phyloP scores from a whole-genome alignment of 2,113 vertebrate species.

The Corynorhinus townsendii region DNA sequence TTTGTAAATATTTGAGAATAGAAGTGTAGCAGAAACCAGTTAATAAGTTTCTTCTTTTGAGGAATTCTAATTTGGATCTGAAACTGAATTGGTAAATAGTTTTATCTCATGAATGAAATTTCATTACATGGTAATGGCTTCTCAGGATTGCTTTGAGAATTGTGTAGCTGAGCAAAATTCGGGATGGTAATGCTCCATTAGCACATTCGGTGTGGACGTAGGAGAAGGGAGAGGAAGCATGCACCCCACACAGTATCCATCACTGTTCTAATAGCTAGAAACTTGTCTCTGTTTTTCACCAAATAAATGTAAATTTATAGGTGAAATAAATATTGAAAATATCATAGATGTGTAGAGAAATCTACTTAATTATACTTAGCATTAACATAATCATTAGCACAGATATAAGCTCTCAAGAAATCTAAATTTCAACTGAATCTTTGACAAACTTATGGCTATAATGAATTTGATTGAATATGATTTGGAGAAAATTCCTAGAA shows the following conservation, averaged over 20 bases:
- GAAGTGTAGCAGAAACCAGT: neutral
- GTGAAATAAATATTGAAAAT: neutral
- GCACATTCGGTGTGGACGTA: neutral
- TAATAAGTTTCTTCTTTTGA: neutral
- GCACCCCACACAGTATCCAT: accelerated
- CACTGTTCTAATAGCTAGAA: neutral
- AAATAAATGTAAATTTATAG: neutral
- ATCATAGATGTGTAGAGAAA: neutral
- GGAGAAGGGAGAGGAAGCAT: accelerated
- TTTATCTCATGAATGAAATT: constrained; percentile 8
- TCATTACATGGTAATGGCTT: neutral
- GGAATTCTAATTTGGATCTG: neutral
- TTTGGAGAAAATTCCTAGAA: neutral
- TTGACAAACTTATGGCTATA: neutral
- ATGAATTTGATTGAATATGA: neutral
- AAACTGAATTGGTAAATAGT: neutral
- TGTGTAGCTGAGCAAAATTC: neutral
- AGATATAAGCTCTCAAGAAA: neutral
- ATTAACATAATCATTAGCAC: neutral
- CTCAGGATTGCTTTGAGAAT: neutral
- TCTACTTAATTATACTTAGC: neutral
- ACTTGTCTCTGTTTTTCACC: neutral
- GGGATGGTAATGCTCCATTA: neutral
- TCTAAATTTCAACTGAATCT: neutral
- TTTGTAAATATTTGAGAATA: neutral